Evolutionary conservation across 2,888 invertebrate genomes (phyloP).

Genomic region (Lamellibrachia satsuma): DNA sequence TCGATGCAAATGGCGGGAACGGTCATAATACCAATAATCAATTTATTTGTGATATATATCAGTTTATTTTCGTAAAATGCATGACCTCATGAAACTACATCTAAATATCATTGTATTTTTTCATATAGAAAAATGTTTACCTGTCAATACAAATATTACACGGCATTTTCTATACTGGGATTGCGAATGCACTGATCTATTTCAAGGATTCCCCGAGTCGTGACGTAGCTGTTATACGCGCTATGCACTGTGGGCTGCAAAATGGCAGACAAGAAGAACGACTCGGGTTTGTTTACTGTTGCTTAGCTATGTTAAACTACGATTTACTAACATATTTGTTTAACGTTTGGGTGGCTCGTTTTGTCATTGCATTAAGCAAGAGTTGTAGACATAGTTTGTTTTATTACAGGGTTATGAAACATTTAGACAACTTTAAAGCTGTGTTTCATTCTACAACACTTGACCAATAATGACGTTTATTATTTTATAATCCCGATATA

Average conservation of each 20-base stretch:
- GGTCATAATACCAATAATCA: background rate
- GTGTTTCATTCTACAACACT: background rate
- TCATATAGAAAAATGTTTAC: background rate
- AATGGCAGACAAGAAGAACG: conserved; percentile 64
- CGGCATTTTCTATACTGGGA: background rate
- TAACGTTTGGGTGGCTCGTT: background rate
- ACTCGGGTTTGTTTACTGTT: conserved; percentile 64
- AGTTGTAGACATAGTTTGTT: background rate
- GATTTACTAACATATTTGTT: background rate
- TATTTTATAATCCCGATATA: no score
- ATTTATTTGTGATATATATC: conserved; percentile 17
- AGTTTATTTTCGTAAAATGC: background rate
- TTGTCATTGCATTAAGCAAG: background rate
- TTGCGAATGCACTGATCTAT: conserved; percentile 5
- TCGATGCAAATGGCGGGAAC: conserved; percentile 23
- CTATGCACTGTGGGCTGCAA: conserved; percentile 36
- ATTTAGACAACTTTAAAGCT: background rate
- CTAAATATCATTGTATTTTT: background rate
- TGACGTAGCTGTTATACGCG: conserved; percentile 14
- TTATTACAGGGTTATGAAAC: background rate
- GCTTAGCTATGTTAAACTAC: conserved; percentile 39
- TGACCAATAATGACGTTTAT: background rate
- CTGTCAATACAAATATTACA: background rate
- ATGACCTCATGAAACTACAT: background rate
- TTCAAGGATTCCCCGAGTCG: background rate